These are phyloP conservation scores for Varanus komodoensis DNA, from an alignment of 2,113 vertebrate species.

Conservation along the genomic window DNA sequence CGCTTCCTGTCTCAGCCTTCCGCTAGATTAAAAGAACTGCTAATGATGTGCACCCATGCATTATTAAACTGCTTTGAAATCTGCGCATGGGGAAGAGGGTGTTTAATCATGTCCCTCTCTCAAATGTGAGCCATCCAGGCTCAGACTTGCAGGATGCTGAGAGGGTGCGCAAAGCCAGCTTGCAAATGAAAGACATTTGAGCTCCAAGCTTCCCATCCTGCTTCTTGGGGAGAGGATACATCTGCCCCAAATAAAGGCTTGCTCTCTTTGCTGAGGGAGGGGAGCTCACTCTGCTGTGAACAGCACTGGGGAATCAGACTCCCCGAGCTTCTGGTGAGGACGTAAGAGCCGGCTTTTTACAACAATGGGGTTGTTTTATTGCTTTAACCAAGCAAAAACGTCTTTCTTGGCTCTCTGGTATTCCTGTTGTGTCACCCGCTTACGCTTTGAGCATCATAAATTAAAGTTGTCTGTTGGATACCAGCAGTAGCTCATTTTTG, in stretches of 20 bases:
- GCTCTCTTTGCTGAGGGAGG: background rate
- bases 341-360: slow-evolving; percentile 40
- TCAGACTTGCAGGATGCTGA: background rate
- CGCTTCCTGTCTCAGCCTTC: background rate
- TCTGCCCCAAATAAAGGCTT: background rate
- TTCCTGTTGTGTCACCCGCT: slow-evolving; percentile 42
- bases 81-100: background rate
- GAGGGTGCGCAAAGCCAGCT: background rate
- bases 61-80: slow-evolving; percentile 12
- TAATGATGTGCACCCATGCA: background rate
- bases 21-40: background rate
- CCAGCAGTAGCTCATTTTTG: slow-evolving; percentile 53
- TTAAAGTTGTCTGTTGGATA: slow-evolving; percentile 22
- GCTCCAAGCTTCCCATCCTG: background rate
- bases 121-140: background rate
- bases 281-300: background rate
- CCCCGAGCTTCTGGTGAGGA: slow-evolving; percentile 12
- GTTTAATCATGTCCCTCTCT: background rate
- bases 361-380: slow-evolving; percentile 30
- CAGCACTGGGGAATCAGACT: background rate
- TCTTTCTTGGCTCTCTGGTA: slow-evolving; percentile 39
- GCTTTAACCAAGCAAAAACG: slow-evolving; percentile 15
- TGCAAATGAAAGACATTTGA: too few species aligned
- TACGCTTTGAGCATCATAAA: slow-evolving; percentile 49
- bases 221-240: background rate